These are phyloP conservation scores for Paramuricea clavata DNA, from an alignment of 92 coral and sea anemone species.

Conservation along the genomic window DNA sequence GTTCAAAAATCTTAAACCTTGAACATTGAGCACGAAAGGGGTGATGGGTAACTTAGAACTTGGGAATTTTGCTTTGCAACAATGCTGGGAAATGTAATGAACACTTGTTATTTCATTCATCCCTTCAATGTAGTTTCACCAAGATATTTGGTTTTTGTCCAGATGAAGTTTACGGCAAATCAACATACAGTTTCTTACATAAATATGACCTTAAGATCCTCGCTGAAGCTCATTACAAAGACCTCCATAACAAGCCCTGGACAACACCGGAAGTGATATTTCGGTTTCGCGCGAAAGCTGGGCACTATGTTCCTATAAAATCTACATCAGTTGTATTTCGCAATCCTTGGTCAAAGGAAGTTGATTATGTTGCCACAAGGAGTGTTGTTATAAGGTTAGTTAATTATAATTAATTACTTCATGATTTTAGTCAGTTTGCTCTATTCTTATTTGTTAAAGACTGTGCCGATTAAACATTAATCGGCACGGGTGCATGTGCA, in stretches of 20 bases:
- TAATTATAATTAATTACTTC: too few species aligned
- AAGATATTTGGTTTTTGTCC: slow-evolving; percentile 84
- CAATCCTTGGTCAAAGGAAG: slow-evolving; percentile 90
- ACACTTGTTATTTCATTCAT: too few species aligned
- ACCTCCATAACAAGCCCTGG: slow-evolving; percentile 15
- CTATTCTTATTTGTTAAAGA: too few species aligned
- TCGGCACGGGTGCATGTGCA: too few species aligned
- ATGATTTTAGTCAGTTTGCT: too few species aligned
- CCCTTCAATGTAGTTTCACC: slow-evolving; percentile 62
- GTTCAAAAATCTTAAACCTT: too few species aligned
- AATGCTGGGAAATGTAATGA: too few species aligned
- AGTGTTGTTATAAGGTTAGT: slow-evolving; percentile 78
- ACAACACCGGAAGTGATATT: slow-evolving; percentile 49
- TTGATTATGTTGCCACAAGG: slow-evolving; percentile 76
- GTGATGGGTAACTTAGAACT: too few species aligned
- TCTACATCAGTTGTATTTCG: slow-evolving; percentile 77
- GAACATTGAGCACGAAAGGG: too few species aligned
- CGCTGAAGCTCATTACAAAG: slow-evolving; percentile 69
- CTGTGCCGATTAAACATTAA: too few species aligned
- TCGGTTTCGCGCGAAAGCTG: slow-evolving; percentile 83
- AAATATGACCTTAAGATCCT: slow-evolving; percentile 74
- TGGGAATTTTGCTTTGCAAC: too few species aligned
- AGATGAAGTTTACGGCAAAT: slow-evolving; percentile 82
- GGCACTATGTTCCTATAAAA: slow-evolving; percentile 78
- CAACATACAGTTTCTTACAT: slow-evolving; percentile 81